Evolutionary conservation across 2,888 invertebrate species (phyloP), one percentile per base, ranked within the genome.

Genomic region (Nesidiocoris tenuis): DNA sequence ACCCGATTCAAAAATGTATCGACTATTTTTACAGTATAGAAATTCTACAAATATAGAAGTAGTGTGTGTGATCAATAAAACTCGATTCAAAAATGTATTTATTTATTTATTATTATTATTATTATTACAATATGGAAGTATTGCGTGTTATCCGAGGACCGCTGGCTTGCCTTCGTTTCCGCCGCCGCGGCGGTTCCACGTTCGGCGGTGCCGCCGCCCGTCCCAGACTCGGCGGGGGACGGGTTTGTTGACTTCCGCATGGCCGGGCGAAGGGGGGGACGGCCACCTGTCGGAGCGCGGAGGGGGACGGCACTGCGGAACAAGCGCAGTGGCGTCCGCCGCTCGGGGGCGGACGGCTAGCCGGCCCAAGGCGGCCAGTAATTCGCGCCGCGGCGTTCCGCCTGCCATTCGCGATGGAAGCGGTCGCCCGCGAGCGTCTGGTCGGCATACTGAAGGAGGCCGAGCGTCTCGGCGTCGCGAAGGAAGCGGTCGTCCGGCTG

Each of bases 401-500:
- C 24, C 59, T 19, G 39, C 19, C 17, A 25, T 23, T 39, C 22
- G 64, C 3, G 23, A 77, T 79, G 78, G 78, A 79, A 39, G 78
- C 78, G 59, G 64, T 74, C 64, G 79, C 79, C 57, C 77, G 77
- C 16, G 66, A 61, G 17, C 68, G 77, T 16, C 77, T 79, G 19
- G 39, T 76, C 63, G 68, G 61, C 17, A 76, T 79, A 23, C 61
- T 79, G 23, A 23, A 63, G 23, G 65, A 78, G 59, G 76, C 78
- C 74, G 66, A 77, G 63, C 39, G 77, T 19, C 39, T 74, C 22
- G 74, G 75, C 16, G 24, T 78, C 55, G 39, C 76, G 12, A 55
- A 23, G 61, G 74, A 67, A 65, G 75, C 78, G 39, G 76, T 68
- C 68, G 56, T 25, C 9, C 12, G 79, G 56, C 68, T 80, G 56